Evolutionary conservation across 2,113 vertebrate species (phyloP).

Genomic region (Scophthalmus maximus): DNA sequence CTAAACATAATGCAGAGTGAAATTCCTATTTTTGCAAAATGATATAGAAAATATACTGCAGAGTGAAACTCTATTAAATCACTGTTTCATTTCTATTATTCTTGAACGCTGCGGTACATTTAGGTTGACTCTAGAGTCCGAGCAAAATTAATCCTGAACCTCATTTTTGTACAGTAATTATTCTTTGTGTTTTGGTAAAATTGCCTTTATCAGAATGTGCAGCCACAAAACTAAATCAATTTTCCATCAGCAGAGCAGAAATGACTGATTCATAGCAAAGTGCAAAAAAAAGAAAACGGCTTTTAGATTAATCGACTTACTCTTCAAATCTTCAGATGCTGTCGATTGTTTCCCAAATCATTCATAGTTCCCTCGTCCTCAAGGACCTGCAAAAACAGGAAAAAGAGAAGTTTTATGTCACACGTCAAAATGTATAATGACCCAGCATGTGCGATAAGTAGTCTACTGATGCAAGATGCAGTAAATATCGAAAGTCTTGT

Average conservation of each 20-base stretch:
- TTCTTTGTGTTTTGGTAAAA: not conserved
- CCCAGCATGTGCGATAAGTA: not conserved
- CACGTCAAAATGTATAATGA: no score
- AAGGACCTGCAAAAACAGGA: not conserved
- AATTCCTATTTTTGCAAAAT: no score
- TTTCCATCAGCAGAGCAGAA: not conserved
- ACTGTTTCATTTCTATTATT: not conserved
- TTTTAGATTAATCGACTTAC: slow-evolving; percentile 17
- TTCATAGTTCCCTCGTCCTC: not conserved
- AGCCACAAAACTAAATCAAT: not conserved
- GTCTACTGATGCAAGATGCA: not conserved
- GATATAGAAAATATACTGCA: no score
- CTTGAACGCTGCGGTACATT: not conserved
- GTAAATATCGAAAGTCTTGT: not conserved
- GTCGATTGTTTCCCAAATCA: slow-evolving; percentile 13
- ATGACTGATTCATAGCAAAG: not conserved
- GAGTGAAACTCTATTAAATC: not conserved
- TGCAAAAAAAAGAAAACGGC: not conserved
- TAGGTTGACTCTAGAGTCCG: not conserved
- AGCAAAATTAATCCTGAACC: not conserved
- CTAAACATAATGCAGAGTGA: not conserved
- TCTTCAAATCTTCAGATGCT: not conserved
- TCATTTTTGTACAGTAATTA: not conserved
- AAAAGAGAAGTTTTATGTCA: not conserved
- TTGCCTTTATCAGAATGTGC: no score